Evolutionary conservation across 2,797 vertebrate genomes (phyloP).

Genomic region (Spheniscus humboldti): DNA sequence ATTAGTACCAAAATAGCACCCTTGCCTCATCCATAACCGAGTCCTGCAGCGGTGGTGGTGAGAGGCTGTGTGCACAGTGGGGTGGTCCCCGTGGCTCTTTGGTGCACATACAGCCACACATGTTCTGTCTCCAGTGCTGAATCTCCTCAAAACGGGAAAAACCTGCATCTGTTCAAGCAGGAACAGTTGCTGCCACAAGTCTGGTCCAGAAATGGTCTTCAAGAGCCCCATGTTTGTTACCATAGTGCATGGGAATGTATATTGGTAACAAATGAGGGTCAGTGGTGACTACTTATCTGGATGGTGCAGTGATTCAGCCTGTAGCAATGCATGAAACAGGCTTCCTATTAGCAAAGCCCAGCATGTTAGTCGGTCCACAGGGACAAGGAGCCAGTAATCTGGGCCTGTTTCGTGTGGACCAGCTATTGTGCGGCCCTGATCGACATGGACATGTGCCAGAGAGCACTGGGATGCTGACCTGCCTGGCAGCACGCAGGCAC

Average conservation of each 20-base stretch:
- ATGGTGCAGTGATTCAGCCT: not conserved
- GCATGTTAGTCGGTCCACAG: fast-evolving
- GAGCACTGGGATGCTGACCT: fast-evolving
- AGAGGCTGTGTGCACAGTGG: fast-evolving
- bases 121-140: fast-evolving
- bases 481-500: fast-evolving
- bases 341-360: not conserved
- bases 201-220: not conserved
- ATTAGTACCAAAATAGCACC: not conserved
- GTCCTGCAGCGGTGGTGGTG: not conserved
- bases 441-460: fast-evolving
- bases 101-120: fast-evolving
- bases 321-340: not conserved
- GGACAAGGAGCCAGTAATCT: not conserved
- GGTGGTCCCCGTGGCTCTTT: fast-evolving
- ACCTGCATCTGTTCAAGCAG: not conserved
- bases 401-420: fast-evolving
- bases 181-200: not conserved
- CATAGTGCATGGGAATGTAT: not conserved
- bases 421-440: fast-evolving
- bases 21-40: fast-evolving
- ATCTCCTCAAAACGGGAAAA: not conserved
- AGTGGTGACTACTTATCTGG: not conserved
- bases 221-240: not conserved
- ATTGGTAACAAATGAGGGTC: not conserved